Conservation (phyloP, 2,797 vertebrate genomes). For the Pelochelys cantorii region DNA sequence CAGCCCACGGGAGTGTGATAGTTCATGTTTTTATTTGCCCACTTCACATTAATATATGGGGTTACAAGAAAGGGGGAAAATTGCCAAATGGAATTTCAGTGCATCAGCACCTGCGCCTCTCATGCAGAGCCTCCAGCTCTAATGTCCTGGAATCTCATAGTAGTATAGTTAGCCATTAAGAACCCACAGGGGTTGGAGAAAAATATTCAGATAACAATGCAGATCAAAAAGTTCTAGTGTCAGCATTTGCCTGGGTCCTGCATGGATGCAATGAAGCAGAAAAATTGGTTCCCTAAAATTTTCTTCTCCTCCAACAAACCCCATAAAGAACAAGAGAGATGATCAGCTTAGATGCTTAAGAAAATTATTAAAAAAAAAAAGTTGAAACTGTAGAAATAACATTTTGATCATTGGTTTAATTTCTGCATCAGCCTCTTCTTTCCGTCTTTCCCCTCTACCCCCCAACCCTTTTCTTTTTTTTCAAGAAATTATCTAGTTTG, state of each 20-base stretch:
- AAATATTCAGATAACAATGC: background rate
- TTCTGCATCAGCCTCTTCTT: conserved; percentile 27
- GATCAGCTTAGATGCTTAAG: background rate
- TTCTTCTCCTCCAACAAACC: background rate
- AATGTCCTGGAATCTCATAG: background rate
- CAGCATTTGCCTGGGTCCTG: rapidly evolving
- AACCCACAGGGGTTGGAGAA: background rate
- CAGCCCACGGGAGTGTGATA: background rate
- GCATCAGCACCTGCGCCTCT: background rate
- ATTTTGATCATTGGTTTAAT: conserved; percentile 45
- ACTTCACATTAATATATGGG: background rate
- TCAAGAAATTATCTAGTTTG: conserved; percentile 78
- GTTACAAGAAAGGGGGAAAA: background rate
- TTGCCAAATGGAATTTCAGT: background rate
- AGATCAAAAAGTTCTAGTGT: background rate
- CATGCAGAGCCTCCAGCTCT: background rate
- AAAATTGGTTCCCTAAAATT: background rate
- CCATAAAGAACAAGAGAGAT: background rate
- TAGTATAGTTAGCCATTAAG: background rate
- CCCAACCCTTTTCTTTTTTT: background rate
- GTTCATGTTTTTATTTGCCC: background rate
- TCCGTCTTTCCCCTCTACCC: background rate
- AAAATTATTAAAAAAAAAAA: conserved; percentile 58
- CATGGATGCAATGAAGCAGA: background rate
- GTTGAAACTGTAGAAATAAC: conserved; percentile 41